Percentiles rank a stretch among this genome's conserved stretches.
Evolutionary conservation across 1,140 invertebrate genomes (phyloP).

Genomic region (Cotesia glomerata): DNA sequence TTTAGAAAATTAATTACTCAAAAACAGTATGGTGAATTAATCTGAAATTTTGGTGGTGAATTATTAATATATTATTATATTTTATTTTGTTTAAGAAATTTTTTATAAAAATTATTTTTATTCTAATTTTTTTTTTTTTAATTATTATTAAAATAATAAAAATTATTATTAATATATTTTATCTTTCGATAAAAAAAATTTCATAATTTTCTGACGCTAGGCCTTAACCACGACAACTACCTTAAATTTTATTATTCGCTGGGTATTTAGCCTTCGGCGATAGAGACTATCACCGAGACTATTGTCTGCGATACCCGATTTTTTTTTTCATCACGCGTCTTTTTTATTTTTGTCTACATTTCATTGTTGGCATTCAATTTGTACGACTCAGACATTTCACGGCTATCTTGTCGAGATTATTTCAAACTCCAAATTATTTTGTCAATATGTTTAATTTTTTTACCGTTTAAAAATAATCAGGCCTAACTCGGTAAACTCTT

Average conservation of each 20-base stretch:
- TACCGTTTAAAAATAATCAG: not conserved
- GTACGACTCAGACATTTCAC: slow-evolving; percentile 14
- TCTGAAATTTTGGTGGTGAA: too few relatives aligned
- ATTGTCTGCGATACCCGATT: not conserved
- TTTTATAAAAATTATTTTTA: too few relatives aligned
- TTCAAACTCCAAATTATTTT: not conserved
- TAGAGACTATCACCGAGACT: slow-evolving; percentile 23
- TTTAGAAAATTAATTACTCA: too few relatives aligned
- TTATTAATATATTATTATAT: too few relatives aligned
- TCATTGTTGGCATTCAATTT: slow-evolving; percentile 9
- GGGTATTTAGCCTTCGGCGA: slow-evolving; percentile 3
- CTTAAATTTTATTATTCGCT: not conserved
- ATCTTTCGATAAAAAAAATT: too few relatives aligned
- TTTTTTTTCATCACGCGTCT: slow-evolving; percentile 10
- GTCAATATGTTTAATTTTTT: not conserved
- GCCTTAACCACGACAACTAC: too few relatives aligned
- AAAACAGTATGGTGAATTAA: too few relatives aligned
- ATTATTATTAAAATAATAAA: too few relatives aligned
- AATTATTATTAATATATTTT: too few relatives aligned
- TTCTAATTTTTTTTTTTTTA: too few relatives aligned
- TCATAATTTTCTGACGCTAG: too few relatives aligned
- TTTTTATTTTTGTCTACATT: slow-evolving; percentile 12
- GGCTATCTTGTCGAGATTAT: not conserved
- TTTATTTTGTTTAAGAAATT: too few relatives aligned
- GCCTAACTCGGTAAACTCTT: not conserved